These are phyloP conservation scores for Arge pagana DNA, from an alignment of 2,888 invertebrate genomes.

Conservation along the genomic window DNA sequence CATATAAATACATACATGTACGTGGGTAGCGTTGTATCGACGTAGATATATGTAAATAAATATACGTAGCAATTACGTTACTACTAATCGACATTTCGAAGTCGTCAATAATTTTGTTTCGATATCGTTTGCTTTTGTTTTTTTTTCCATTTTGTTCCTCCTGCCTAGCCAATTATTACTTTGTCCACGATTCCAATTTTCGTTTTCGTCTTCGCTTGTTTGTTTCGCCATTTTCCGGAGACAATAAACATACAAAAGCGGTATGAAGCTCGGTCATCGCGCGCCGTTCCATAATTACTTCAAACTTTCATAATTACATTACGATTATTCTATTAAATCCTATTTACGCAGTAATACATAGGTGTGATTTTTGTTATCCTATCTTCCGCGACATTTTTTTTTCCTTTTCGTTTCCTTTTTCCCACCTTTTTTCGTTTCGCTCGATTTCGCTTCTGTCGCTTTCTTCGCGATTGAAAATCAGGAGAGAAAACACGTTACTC, in stretches of 20 bases:
- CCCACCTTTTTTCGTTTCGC: too few relatives aligned
- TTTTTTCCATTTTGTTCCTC: not conserved
- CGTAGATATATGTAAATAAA: not conserved
- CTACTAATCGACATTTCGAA: slow-evolving; percentile 7
- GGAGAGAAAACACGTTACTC: too few relatives aligned
- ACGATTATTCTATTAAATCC: slow-evolving; percentile 14
- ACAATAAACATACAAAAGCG: slow-evolving; percentile 57
- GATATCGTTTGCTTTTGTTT: not conserved
- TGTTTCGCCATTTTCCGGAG: slow-evolving; percentile 11
- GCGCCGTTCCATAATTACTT: slow-evolving; percentile 43
- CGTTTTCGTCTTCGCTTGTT: not conserved
- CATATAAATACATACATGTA: slow-evolving; percentile 1
- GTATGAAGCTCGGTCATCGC: slow-evolving; percentile 57
- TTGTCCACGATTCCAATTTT: too few relatives aligned
- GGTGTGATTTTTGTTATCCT: too few relatives aligned
- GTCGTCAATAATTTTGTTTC: not conserved
- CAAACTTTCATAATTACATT: slow-evolving; percentile 32
- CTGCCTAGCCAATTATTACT: too few relatives aligned
- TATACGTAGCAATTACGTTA: too few relatives aligned
- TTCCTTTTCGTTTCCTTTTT: too few relatives aligned
- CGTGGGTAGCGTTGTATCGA: not conserved
- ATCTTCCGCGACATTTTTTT: too few relatives aligned
- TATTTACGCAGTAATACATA: too few relatives aligned
- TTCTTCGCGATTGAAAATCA: too few relatives aligned
- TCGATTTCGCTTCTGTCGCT: too few relatives aligned